Evolutionary conservation across 2,888 invertebrate species (phyloP).

Genomic region (Lycophotia porphyrea): DNA sequence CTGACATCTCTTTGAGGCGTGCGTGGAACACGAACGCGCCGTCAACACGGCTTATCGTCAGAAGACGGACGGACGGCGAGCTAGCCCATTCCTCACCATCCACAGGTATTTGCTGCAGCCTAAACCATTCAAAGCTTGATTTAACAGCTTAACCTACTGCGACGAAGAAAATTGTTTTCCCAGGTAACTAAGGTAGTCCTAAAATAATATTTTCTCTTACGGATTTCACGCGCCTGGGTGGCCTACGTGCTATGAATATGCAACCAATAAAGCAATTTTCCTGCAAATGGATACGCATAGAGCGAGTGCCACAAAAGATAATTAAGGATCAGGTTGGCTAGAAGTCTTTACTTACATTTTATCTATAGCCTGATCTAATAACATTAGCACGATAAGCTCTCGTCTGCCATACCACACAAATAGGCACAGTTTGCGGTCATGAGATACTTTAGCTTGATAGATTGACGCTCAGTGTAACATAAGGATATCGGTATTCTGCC

Average conservation of each 20-base stretch:
- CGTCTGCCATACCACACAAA: neutral
- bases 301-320: conserved; percentile 16
- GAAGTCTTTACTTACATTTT: neutral
- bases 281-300: conserved; percentile 29
- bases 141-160: neutral
- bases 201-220: conserved; percentile 41
- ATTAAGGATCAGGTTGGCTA: conserved; percentile 13
- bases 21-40: too few relatives aligned
- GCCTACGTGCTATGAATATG: conserved; percentile 33
- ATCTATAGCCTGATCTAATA: conserved; percentile 1
- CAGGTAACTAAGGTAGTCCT: conserved; percentile 9
- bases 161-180: conserved; percentile 5
- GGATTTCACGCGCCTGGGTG: conserved; percentile 25
- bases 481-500: conserved; percentile 24
- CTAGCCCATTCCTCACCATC: too few relatives aligned
- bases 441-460: conserved; percentile 20
- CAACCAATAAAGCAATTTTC: conserved; percentile 15
- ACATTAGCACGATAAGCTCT: neutral
- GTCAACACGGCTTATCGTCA: too few relatives aligned
- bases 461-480: conserved; percentile 30
- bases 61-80: too few relatives aligned
- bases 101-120: conserved; percentile 1
- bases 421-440: conserved; percentile 8
- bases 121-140: conserved; percentile 9
- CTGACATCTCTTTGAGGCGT: too few relatives aligned